Base-by-base conservation (phyloP, 2,888 invertebrate species). In the Lepidonotus clava region DNA sequence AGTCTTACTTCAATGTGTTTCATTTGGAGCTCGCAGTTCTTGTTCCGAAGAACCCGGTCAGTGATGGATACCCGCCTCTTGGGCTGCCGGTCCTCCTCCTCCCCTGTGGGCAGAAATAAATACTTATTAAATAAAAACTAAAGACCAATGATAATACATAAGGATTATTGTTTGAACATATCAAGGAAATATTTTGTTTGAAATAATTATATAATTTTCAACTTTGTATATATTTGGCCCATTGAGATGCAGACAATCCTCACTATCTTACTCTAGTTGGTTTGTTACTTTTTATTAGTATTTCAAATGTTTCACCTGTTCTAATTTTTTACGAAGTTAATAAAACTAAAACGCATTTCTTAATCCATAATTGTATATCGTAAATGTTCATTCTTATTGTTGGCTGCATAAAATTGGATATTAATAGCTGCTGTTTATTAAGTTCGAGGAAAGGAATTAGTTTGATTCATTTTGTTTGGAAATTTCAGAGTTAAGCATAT, bases 21-120 rank as follows among this genome's bases (percentile, higher is more conserved):
- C 83, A 84, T 67, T 66, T 84, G 66, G 24, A 56, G 84, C 46
- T 84, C 84, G 24, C 66, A 53, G 67, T 84, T 84, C 67, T 46
- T 84, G 38, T 40, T 67, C 2, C 56, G 28, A 6, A 84, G 84
- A 0, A 84, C 67, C 40, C 84, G 36, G 40, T 84, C 67, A n/a
- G 84, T 84, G 61, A 84, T 84, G 0, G 84, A 84, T 14, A 84
- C 84, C 32, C 67, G 38, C 41, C 84, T 11, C 84, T 84, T 61
- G n/a, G 28, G 6, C n/a, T 18, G 21, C 18, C 18, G n/a, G 2
- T 51, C 51, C 80, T 46, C 51, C n/a, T 38, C 77, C 32, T 41
- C 51, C 41, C 14, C 46, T 80, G 51, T 80, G 24, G 28, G 32
- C 1, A 46, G 32, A 36, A 5, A 38, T 28, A 46, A 46, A 46